phyloP scores from a whole-genome alignment of 1,140 invertebrate species.

The Caenorhabditis remanei region DNA sequence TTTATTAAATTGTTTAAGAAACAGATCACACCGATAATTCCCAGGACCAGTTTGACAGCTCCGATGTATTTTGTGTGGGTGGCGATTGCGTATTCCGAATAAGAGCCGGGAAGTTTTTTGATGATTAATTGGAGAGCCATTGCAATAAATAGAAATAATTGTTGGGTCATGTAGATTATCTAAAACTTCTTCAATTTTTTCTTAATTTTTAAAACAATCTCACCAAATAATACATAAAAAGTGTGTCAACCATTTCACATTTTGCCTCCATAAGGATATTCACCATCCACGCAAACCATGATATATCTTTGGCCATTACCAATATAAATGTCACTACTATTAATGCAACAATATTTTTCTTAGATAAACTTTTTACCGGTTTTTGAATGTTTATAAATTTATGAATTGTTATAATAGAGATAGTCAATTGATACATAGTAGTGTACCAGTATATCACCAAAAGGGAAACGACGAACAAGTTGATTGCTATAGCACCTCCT shows the following conservation, averaged over 20 bases:
- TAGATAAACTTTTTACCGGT: too few relatives aligned
- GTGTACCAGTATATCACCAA: not conserved
- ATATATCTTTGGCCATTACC: too few relatives aligned
- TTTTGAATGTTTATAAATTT: too few relatives aligned
- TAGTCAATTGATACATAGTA: not conserved
- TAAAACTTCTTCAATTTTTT: not conserved
- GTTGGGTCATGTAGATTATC: not conserved
- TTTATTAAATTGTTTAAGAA: too few relatives aligned
- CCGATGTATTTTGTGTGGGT: not conserved
- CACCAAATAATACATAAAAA: too few relatives aligned
- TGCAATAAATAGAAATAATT: not conserved
- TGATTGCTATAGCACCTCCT: not conserved
- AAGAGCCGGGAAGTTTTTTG: not conserved
- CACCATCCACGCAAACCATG: too few relatives aligned
- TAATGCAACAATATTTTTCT: too few relatives aligned
- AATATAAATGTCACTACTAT: too few relatives aligned
- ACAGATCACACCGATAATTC: too few relatives aligned
- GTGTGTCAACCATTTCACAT: too few relatives aligned
- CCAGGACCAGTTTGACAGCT: not conserved
- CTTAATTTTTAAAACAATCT: too few relatives aligned
- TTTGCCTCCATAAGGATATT: too few relatives aligned
- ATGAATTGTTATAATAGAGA: not conserved
- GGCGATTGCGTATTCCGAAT: not conserved
- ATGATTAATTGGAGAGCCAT: not conserved
- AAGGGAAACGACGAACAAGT: not conserved